phyloP scores from a whole-genome alignment of 2,797 vertebrate genomes.

The Botia kubotai region DNA sequence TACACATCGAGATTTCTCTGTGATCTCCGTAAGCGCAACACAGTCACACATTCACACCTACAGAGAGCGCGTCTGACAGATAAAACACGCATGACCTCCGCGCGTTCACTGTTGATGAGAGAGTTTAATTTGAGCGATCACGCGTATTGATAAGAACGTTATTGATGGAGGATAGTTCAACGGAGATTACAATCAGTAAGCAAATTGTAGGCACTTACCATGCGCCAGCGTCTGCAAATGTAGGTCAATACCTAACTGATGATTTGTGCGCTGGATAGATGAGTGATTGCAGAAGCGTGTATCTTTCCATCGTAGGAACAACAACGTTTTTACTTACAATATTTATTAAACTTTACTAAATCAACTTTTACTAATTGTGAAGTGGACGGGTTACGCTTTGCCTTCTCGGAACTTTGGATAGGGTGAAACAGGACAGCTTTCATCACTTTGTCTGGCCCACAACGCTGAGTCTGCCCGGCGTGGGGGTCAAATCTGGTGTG shows the following conservation, averaged over 20 bases:
- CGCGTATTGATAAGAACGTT: slow-evolving; percentile 19
- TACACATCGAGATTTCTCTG: slow-evolving; percentile 50
- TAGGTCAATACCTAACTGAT: not conserved
- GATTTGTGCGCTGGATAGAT: not conserved
- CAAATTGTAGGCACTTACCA: not conserved
- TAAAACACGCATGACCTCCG: slow-evolving; percentile 17
- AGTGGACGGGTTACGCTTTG: not conserved
- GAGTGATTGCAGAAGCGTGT: not conserved
- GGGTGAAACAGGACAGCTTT: slow-evolving; percentile 38
- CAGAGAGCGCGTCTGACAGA: not conserved
- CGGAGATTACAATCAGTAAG: not conserved
- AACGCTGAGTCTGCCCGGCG: slow-evolving; percentile 52
- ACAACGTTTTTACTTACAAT: not conserved
- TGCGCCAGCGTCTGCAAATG: not conserved
- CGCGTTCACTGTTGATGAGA: slow-evolving; percentile 12
- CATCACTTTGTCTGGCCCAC: slow-evolving; percentile 59
- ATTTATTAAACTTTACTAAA: too few relatives aligned
- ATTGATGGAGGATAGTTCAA: not conserved
- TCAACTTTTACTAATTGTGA: not conserved
- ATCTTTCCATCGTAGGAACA: not conserved
- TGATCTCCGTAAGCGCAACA: slow-evolving; percentile 22
- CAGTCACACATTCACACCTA: slow-evolving; percentile 42
- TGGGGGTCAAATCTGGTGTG: slow-evolving; percentile 22
- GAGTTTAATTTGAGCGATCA: slow-evolving; percentile 9
- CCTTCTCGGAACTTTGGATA: not conserved